phyloP scores from a whole-genome alignment of 2,888 invertebrate species.

The Priocnemis perturbator region DNA sequence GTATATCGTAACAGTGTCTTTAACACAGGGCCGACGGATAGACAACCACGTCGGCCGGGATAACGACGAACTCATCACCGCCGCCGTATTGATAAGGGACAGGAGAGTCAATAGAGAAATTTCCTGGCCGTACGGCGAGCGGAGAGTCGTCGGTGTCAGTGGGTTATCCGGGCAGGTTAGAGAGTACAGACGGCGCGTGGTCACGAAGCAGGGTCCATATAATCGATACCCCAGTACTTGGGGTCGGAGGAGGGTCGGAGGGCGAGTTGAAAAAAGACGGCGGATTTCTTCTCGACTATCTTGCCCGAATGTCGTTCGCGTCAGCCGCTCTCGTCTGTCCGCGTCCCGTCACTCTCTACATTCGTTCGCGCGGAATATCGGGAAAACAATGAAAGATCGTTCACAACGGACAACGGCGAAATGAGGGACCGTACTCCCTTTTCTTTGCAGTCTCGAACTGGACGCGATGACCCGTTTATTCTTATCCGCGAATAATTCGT shows the following conservation, averaged over 20 bases:
- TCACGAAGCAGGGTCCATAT: conserved; percentile 51
- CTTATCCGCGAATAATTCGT: too few species aligned
- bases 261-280: conserved; percentile 29
- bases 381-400: conserved; percentile 42
- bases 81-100: too few species aligned
- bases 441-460: not conserved
- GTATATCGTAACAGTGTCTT: too few species aligned
- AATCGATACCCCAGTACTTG: conserved; percentile 61
- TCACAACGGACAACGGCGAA: conserved; percentile 25
- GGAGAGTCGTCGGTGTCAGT: conserved; percentile 53
- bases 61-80: too few species aligned
- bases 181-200: conserved; percentile 42
- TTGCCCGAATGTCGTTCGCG: not conserved
- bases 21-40: too few species aligned
- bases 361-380: conserved; percentile 17
- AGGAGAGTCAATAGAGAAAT: conserved; percentile 12
- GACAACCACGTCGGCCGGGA: too few species aligned
- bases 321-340: conserved; percentile 14
- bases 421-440: conserved; percentile 36
- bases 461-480: too few species aligned
- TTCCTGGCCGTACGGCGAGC: conserved; percentile 24
- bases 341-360: conserved; percentile 1
- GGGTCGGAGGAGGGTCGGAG: conserved; percentile 23
- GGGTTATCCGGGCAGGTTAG: conserved; percentile 56
- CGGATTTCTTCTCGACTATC: conserved; percentile 4